phyloP scores from a whole-genome alignment of 2,888 invertebrate species.

The Ptilodon capucinus region DNA sequence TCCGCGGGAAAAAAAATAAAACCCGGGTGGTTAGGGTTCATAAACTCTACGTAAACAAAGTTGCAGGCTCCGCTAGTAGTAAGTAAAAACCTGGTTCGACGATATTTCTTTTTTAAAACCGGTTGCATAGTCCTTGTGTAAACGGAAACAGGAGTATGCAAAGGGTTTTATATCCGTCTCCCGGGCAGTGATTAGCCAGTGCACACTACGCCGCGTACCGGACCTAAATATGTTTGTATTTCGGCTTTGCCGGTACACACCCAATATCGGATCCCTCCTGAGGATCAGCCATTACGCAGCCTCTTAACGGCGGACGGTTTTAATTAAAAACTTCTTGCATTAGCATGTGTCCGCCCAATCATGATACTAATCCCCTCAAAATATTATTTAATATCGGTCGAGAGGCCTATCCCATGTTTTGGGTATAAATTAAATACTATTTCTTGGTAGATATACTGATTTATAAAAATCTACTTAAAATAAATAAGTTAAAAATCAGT shows the following conservation, averaged over 20 bases:
- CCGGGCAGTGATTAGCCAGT: slow-evolving; percentile 73
- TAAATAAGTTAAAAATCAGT: too few species aligned
- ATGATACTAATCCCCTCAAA: slow-evolving; percentile 72
- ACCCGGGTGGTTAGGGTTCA: too few species aligned
- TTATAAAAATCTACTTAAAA: too few species aligned
- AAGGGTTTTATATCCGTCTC: slow-evolving; percentile 57
- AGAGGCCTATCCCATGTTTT: slow-evolving; percentile 28
- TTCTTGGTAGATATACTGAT: background rate
- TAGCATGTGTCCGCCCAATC: slow-evolving; percentile 75
- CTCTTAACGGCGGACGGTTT: slow-evolving; percentile 80
- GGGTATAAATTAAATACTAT: background rate
- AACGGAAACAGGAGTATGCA: slow-evolving; percentile 28
- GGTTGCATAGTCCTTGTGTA: slow-evolving; percentile 5
- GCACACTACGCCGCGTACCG: slow-evolving; percentile 65
- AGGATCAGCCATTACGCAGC: slow-evolving; percentile 80
- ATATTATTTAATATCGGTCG: slow-evolving; percentile 71
- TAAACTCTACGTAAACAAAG: too few species aligned
- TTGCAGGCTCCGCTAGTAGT: too few species aligned
- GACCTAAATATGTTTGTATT: slow-evolving; percentile 82
- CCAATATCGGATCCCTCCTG: slow-evolving; percentile 77
- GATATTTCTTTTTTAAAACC: background rate
- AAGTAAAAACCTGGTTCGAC: too few species aligned
- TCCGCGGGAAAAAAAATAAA: too few species aligned
- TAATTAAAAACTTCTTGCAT: slow-evolving; percentile 83
- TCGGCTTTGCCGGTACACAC: slow-evolving; percentile 71